A percentile compares a stretch with the other conserved stretches of the same genome.
These are phyloP conservation scores for Dasyornis broadbenti DNA, from an alignment of 2,113 vertebrate species.

Conservation along the genomic window DNA sequence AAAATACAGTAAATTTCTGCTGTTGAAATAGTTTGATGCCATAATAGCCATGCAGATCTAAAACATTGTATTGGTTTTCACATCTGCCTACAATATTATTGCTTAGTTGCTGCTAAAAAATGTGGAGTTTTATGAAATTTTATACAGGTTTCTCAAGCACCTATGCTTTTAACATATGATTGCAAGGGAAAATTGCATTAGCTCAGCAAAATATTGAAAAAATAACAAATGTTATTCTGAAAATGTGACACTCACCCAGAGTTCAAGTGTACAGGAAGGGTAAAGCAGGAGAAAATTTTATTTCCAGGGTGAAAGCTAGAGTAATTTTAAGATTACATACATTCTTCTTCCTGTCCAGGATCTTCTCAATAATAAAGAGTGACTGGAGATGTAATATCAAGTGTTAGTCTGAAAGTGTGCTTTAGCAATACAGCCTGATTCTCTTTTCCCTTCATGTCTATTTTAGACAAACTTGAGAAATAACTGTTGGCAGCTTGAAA, in stretches of 20 bases:
- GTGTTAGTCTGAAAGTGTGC: not conserved
- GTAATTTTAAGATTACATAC: not conserved
- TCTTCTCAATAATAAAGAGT: not conserved
- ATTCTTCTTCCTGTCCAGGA: not conserved
- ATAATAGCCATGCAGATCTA: not conserved
- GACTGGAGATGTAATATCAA: not conserved
- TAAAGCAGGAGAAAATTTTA: not conserved
- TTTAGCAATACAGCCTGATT: constrained; percentile 17
- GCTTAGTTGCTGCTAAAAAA: not conserved
- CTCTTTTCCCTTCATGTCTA: not conserved
- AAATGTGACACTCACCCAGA: not conserved
- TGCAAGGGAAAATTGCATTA: not conserved
- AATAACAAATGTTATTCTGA: not conserved
- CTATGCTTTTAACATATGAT: not conserved
- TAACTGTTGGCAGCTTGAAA: not conserved
- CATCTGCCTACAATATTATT: not conserved
- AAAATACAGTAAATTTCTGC: not conserved
- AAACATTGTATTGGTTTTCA: not conserved
- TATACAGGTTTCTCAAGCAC: not conserved
- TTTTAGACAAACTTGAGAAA: not conserved
- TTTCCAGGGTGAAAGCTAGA: constrained; percentile 2
- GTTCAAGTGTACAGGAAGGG: not conserved
- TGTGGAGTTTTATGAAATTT: not conserved
- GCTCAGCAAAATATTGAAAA: not conserved
- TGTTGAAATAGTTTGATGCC: not conserved